A percentile compares a stretch with the other conserved stretches of the same genome.
Conservation (phyloP, 2,888 invertebrate genomes). For the Linnaemya vulpina region DNA sequence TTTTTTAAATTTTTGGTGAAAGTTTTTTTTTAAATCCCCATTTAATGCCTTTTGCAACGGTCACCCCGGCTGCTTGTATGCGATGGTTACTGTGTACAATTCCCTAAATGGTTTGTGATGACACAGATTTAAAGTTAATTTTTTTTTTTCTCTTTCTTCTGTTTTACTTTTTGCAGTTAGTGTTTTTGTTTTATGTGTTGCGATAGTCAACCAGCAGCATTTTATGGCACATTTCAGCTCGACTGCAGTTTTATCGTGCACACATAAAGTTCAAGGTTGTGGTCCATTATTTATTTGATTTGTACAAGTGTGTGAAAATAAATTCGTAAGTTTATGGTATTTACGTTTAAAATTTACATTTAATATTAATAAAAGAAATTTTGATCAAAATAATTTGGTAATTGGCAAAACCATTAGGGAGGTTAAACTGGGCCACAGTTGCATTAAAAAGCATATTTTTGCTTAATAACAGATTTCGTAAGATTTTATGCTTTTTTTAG, state of each 20-base stretch:
- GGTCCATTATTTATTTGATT: slow-evolving; percentile 59
- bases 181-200: slow-evolving; percentile 11
- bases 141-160: slow-evolving; percentile 15
- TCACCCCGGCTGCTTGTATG: neutral
- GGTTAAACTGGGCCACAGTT: neutral
- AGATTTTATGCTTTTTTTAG: too few species aligned
- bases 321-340: neutral
- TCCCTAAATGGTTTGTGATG: slow-evolving; percentile 54
- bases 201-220: slow-evolving; percentile 42
- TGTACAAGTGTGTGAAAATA: slow-evolving; percentile 17
- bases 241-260: slow-evolving; percentile 51
- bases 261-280: slow-evolving; percentile 62
- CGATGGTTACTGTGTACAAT: slow-evolving; percentile 8
- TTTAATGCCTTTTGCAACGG: too few species aligned
- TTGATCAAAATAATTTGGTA: neutral
- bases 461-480: neutral
- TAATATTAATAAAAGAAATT: neutral
- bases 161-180: neutral
- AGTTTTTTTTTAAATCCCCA: too few species aligned
- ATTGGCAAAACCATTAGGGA: neutral
- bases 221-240: slow-evolving; percentile 50
- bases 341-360: neutral
- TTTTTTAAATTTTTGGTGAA: too few species aligned
- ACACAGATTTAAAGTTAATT: slow-evolving; percentile 61
- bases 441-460: neutral